A percentile compares a stretch with the other conserved stretches of the same genome.
These are phyloP conservation scores for Periparus ater DNA, from an alignment of 2,797 vertebrate species.

Conservation along the genomic window DNA sequence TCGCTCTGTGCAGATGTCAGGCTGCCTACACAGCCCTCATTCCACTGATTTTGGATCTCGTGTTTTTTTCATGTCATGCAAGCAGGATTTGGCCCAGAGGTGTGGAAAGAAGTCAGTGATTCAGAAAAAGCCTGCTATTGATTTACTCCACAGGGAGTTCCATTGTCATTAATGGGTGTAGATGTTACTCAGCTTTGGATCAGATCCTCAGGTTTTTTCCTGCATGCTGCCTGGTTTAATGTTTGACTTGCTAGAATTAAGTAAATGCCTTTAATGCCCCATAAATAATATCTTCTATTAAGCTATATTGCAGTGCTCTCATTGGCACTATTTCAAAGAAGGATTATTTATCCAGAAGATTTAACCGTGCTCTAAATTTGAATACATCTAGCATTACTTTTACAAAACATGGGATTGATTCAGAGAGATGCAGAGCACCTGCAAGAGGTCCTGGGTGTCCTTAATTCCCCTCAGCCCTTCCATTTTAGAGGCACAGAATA, in stretches of 20 bases:
- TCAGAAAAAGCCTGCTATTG: background rate
- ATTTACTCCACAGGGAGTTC: background rate
- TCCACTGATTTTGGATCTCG: background rate
- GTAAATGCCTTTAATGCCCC: constrained; percentile 39
- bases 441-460: background rate
- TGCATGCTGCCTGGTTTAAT: constrained; percentile 57
- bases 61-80: background rate
- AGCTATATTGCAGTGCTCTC: constrained; percentile 40
- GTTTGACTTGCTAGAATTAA: constrained; percentile 60
- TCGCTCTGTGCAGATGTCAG: constrained; percentile 2
- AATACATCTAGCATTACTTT: constrained; percentile 45
- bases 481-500: background rate
- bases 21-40: background rate
- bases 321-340: constrained; percentile 58
- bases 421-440: background rate
- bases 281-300: constrained; percentile 43
- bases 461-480: background rate
- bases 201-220: background rate
- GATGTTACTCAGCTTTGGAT: constrained; percentile 9
- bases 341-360: constrained; percentile 65
- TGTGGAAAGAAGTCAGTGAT: constrained; percentile 18
- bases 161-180: background rate
- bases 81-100: constrained; percentile 47
- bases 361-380: constrained; percentile 49
- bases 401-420: constrained; percentile 1